These are phyloP conservation scores for Glossophaga mutica DNA, from an alignment of 2,797 vertebrate genomes.

Conservation along the genomic window DNA sequence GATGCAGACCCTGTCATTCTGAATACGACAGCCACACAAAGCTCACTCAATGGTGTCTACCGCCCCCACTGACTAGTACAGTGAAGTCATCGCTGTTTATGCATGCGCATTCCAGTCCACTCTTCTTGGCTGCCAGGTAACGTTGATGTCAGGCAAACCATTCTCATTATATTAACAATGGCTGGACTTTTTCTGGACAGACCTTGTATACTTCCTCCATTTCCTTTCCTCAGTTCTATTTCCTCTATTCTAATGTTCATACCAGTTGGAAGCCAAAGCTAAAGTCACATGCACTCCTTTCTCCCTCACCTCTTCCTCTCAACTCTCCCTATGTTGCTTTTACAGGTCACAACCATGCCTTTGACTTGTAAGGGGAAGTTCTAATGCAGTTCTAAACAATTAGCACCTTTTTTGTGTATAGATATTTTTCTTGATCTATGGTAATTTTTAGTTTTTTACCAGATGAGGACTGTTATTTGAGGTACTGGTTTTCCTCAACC, in stretches of 20 bases:
- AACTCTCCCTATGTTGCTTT: not conserved
- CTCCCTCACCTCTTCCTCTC: not conserved
- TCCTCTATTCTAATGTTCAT: not conserved
- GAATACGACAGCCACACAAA: no score
- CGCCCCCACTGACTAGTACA: no score
- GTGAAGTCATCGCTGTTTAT: no score
- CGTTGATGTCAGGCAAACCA: no score
- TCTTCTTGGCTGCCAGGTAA: no score
- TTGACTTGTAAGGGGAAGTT: not conserved
- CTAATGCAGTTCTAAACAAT: not conserved
- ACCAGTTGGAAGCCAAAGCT: not conserved
- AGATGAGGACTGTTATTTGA: not conserved
- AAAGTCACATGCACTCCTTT: not conserved
- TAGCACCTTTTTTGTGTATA: not conserved
- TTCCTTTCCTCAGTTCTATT: not conserved
- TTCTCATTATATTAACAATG: no score
- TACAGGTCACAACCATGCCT: not conserved
- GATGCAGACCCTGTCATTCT: no score
- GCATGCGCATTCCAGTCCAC: no score
- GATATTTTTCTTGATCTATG: not conserved
- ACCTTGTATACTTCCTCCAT: not conserved
- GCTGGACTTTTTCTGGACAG: no score
- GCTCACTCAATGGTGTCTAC: no score
- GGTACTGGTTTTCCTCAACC: not conserved
- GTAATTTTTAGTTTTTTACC: slow-evolving; percentile 16